These are phyloP conservation scores for Pogonomyrmex californicus DNA, from an alignment of 1,140 invertebrate species.

Conservation along the genomic window DNA sequence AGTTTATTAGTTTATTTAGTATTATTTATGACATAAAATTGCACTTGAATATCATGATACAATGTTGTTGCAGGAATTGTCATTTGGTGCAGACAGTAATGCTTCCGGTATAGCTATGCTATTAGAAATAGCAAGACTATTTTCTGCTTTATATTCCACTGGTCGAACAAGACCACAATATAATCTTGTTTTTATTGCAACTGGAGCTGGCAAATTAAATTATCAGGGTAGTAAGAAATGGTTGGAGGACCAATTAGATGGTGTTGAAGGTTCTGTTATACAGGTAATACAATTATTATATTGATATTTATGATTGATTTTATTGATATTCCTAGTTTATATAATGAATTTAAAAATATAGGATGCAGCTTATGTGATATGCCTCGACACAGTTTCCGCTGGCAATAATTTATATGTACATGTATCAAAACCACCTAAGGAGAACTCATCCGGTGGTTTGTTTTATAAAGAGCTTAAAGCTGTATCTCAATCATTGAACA, in stretches of 20 bases:
- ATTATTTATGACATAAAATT: not conserved
- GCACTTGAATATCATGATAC: slow-evolving; percentile 50
- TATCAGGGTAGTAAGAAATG: slow-evolving; percentile 98
- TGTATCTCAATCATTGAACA: slow-evolving; percentile 86
- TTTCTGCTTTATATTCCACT: slow-evolving; percentile 96
- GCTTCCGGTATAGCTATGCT: slow-evolving; percentile 96
- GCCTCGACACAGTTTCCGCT: slow-evolving; percentile 94
- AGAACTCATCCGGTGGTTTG: slow-evolving; percentile 91
- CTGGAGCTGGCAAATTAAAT: slow-evolving; percentile 97
- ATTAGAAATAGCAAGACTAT: slow-evolving; percentile 95
- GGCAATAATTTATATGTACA: slow-evolving; percentile 92
- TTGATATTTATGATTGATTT: slow-evolving; percentile 41
- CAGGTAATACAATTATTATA: slow-evolving; percentile 88
- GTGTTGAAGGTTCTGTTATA: slow-evolving; percentile 90
- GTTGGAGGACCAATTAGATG: slow-evolving; percentile 97
- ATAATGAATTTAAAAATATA: slow-evolving; percentile 79
- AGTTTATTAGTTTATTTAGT: slow-evolving; percentile 73
- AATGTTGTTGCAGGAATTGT: slow-evolving; percentile 90
- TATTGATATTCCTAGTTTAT: not conserved
- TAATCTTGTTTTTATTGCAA: slow-evolving; percentile 96
- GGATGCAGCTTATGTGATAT: slow-evolving; percentile 96
- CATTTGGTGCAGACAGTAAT: slow-evolving; percentile 96
- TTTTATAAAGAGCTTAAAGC: slow-evolving; percentile 91
- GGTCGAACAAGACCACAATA: slow-evolving; percentile 93
- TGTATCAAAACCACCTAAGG: slow-evolving; percentile 98